Base-by-base conservation (phyloP, 2,113 vertebrate species). In the Morone chrysops region DNA sequence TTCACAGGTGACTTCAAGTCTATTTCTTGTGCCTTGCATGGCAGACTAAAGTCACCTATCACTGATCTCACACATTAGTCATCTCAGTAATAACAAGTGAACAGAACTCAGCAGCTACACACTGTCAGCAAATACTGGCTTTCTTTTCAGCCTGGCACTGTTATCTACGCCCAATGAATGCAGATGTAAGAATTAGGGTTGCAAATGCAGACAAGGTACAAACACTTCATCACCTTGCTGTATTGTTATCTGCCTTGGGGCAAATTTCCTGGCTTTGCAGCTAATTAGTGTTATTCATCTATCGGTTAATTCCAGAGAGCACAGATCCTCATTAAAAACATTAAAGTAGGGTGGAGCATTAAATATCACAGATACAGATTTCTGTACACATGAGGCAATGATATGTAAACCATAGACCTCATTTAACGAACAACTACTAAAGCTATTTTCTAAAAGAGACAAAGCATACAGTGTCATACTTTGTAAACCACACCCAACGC, bases 261-360 rank as follows among this genome's bases (percentile, higher is more conserved):
- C 83, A 84, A 74, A 87, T 90, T 85, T 90, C 62, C 75, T 75
- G 71, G 65, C 80, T 90, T 77, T 90, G 77, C 74, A 70, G 80
- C 90, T 93, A 87, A 94, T 94, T 92, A 89, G 79, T 84, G 90
- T 90, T 92, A 83, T 87, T 92, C 74, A 86, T 92, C 85, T 86
- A 89, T 89, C 71, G 63, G 51, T 89, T 90, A 79, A 91, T 92
- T 91, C 80, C 87, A 90, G 82, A 83, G 68, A 86, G 85, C 75
- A 90, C 65, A 78, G 79, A 8, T 56, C n/a, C 78, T 91, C 89
- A 94, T 93, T 92, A 92, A 84, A 75, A 82, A 89, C 88, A 88
- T 84, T 88, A 80, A 85, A 47, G 9, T 65, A 87, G 72, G 80
- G 79, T 65, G 61, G 18, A 84, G 80, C 70, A 16, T 62, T 36